These are phyloP conservation scores for Chlorodrepanis virens DNA, from an alignment of 2,113 vertebrate genomes.

Conservation along the genomic window DNA sequence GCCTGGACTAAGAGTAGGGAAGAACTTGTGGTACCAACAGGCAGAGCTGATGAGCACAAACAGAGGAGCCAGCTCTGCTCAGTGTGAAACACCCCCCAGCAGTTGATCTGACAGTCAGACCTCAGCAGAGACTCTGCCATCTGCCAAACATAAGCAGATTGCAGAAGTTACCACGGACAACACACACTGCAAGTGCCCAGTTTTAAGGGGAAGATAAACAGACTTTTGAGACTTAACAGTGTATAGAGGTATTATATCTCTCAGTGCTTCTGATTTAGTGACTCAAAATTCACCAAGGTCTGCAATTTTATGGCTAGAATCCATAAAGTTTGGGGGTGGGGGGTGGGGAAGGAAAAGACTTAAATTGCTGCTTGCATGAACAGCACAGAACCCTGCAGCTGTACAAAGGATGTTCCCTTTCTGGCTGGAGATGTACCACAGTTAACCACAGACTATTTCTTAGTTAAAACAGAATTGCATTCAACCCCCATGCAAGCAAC, in stretches of 20 bases:
- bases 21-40: background rate
- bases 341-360: background rate
- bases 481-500: background rate
- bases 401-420: background rate
- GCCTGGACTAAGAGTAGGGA: rapidly evolving
- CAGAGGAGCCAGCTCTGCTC: background rate
- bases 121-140: background rate
- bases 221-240: background rate
- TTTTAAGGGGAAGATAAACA: background rate
- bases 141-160: background rate
- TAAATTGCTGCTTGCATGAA: background rate
- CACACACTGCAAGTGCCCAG: background rate
- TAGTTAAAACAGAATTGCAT: background rate
- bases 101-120: background rate
- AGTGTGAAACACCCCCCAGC: background rate
- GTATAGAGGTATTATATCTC: background rate
- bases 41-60: background rate
- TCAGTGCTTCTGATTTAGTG: background rate
- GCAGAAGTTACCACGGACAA: background rate
- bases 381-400: background rate
- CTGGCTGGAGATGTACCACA: background rate
- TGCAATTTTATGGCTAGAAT: background rate
- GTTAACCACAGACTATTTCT: background rate
- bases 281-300: background rate
- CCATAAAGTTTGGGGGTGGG: background rate